Evolutionary conservation across 1,140 invertebrate genomes (phyloP), one percentile per base, ranked within the genome.

Genomic region (Colletes latitarsis): DNA sequence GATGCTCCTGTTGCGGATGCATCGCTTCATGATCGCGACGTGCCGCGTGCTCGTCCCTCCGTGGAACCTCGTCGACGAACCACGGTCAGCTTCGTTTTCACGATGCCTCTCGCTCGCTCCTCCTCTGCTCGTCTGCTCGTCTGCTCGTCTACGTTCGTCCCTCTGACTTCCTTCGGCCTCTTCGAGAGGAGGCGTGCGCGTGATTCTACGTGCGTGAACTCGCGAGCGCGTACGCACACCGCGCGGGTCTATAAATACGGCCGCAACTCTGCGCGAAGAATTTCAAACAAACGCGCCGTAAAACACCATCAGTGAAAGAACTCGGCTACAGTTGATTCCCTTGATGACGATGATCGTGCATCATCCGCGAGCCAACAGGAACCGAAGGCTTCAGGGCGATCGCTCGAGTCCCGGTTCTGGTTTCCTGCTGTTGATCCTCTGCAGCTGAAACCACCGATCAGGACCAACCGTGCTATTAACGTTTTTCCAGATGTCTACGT

Each of bases 1-100:
- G 77, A 84, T 83, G 68, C 64, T 87, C 70, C 62, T 70, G 77
- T 88, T 79, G 85, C 63, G 86, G 76, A 87, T 68, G 82, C 86
- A 88, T 88, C 85, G 86, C 82, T 58, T 88, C 86, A 88, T 88
- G 86, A 87, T 88, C 86, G 82, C 85, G 70, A 83, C 82, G 74
- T 82, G 82, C 80, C 84, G 76, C 77, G 41, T 74, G 49, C 58
- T 87, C 62, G 64, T 82, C 69, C 55, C 71, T 78, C 19, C 66
- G 60, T 72, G 53, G 30, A 15, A 46, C 63, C 43, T 19, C 43
- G 81, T 68, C 76, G 57, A 57, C 60, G 55, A 66, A 64, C 52
- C 62, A 68, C 70, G 55, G 49, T 53, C 69, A 30, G 41, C 39
- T 52, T 72, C 67, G 30, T 55, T 53, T 46, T 76, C 57, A 79